Evolutionary conservation across 2,797 vertebrate species (phyloP).

Genomic region (Pelodytes ibericus): DNA sequence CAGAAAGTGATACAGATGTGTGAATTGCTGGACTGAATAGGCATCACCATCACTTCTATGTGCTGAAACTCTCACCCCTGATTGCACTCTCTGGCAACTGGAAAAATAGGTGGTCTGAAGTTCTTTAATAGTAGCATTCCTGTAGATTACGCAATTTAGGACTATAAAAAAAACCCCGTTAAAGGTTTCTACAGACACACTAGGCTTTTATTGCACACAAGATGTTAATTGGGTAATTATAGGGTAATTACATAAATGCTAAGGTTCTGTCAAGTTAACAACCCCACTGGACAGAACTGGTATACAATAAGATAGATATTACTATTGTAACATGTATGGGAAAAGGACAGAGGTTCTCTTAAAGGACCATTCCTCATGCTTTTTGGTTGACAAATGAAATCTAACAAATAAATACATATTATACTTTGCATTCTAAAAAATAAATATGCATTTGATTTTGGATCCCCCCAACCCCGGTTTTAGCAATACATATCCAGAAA

Average conservation of each 20-base stretch:
- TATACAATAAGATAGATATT: neutral
- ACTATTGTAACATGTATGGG: neutral
- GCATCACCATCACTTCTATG: neutral
- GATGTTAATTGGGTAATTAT: neutral
- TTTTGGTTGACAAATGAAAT: too few species aligned
- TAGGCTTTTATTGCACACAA: neutral
- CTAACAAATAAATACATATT: too few species aligned
- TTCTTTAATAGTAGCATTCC: neutral
- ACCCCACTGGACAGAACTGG: neutral
- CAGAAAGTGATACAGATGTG: constrained; percentile 20
- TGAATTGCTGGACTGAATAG: constrained; percentile 26
- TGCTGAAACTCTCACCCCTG: neutral
- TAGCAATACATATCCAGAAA: too few species aligned
- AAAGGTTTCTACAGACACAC: neutral
- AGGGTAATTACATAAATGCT: neutral
- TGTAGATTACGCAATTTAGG: neutral
- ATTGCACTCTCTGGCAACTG: neutral
- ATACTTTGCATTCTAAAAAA: too few species aligned
- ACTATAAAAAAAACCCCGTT: neutral
- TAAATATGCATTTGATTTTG: too few species aligned
- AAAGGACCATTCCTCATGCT: too few species aligned
- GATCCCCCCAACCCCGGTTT: too few species aligned
- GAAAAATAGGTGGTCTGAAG: neutral
- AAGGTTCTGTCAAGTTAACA: neutral
- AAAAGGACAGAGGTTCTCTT: neutral